Conservation (phyloP, 2,113 vertebrate species). For the Cephalopterus ornatus region DNA sequence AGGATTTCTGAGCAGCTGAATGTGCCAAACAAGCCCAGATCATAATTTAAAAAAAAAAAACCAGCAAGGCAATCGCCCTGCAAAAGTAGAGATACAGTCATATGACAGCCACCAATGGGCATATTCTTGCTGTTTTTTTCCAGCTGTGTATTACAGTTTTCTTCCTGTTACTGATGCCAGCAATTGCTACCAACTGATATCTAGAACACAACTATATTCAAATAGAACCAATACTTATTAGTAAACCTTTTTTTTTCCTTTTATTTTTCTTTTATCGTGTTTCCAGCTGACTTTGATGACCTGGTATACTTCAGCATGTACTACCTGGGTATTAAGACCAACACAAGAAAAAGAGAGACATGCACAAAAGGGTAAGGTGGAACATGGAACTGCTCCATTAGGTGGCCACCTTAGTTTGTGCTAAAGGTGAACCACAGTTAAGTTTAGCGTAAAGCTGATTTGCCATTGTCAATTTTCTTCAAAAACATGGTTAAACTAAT, state of each 20-base stretch:
- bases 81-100: not conserved
- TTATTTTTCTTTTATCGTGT: not conserved
- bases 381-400: not conserved
- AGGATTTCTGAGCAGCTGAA: not conserved
- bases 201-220: not conserved
- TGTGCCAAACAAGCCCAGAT: not conserved
- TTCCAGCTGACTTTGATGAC: not conserved
- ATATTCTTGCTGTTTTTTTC: not conserved
- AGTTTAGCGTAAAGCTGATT: not conserved
- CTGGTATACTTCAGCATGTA: not conserved
- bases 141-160: not conserved
- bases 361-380: not conserved
- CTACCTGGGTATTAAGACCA: not conserved
- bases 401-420: not conserved
- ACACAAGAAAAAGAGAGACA: not conserved
- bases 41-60: not conserved
- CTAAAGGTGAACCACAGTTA: not conserved
- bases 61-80: rapidly evolving
- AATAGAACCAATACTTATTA: not conserved
- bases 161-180: not conserved
- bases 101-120: not conserved
- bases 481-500: not conserved
- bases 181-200: not conserved
- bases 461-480: not conserved
- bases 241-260: not conserved